Evolutionary conservation across 2,888 invertebrate species (phyloP).

Genomic region (Apamea monoglypha): DNA sequence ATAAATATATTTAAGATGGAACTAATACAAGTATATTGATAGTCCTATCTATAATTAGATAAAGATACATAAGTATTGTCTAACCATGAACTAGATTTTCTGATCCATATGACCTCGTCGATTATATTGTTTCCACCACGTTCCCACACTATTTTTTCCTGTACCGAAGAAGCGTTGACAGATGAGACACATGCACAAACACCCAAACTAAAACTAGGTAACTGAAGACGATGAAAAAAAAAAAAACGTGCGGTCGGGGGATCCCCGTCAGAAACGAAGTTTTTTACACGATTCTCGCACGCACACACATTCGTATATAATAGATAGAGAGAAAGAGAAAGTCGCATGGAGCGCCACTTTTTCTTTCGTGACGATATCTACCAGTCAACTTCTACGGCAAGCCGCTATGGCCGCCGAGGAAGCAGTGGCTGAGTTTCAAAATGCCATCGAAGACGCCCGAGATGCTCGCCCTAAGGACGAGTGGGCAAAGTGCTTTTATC

Average conservation of each 20-base stretch:
- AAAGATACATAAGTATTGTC: neutral
- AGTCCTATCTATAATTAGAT: slow-evolving; percentile 4
- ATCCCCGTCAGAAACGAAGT: no score
- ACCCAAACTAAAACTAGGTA: neutral
- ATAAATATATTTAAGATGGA: neutral
- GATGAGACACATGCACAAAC: slow-evolving; percentile 25
- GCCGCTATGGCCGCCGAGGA: no score
- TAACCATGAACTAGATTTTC: slow-evolving; percentile 26
- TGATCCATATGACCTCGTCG: slow-evolving; percentile 7
- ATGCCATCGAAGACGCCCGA: no score
- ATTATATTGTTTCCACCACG: neutral
- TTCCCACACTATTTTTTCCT: slow-evolving; percentile 20
- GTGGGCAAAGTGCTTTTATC: no score
- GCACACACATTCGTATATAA: no score
- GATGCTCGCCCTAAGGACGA: no score
- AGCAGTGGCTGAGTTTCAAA: no score
- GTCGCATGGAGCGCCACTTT: no score
- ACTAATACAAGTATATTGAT: neutral
- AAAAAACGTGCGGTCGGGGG: neutral
- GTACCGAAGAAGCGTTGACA: neutral
- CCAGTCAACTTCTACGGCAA: neutral
- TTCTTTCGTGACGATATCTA: no score
- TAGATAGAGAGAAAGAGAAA: no score
- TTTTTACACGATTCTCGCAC: no score
- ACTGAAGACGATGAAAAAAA: neutral